These are phyloP conservation scores for Rhinella marina DNA, from an alignment of 2,797 vertebrate genomes.

Conservation along the genomic window DNA sequence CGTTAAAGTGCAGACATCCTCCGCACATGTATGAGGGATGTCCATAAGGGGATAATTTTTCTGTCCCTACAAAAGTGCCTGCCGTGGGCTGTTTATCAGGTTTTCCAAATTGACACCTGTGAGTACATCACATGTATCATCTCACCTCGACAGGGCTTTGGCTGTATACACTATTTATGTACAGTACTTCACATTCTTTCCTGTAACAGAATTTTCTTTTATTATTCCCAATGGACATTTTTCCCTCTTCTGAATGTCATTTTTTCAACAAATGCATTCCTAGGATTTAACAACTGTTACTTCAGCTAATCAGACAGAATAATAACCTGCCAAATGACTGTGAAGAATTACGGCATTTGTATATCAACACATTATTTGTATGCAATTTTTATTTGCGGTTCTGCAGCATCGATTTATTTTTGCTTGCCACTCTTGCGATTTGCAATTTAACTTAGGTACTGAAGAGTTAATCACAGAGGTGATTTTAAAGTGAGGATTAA, in stretches of 20 bases:
- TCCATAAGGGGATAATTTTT: neutral
- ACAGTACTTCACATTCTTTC: neutral
- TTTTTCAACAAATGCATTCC: conserved; percentile 44
- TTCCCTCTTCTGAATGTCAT: neutral
- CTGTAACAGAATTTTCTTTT: neutral
- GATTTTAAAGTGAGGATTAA: conserved; percentile 57
- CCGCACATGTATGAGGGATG: no score
- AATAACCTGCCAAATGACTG: conserved; percentile 46
- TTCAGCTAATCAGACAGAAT: conserved; percentile 54
- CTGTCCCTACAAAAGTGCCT: neutral
- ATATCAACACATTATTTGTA: conserved; percentile 42
- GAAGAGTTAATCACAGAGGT: conserved; percentile 59
- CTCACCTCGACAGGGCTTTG: no score
- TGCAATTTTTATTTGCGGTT: conserved; percentile 35
- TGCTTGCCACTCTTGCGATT: conserved; percentile 36
- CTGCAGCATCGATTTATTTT: conserved; percentile 37
- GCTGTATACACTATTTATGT: neutral
- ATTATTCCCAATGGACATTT: conserved; percentile 25
- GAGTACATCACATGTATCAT: neutral
- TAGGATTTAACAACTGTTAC: conserved; percentile 41
- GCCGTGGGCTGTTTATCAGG: neutral
- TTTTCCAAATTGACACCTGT: neutral
- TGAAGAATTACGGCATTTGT: conserved; percentile 45
- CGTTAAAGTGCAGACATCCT: no score
- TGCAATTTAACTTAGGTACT: conserved; percentile 43